Base-by-base conservation (phyloP, 2,888 invertebrate species). In the Drosophila leonis region DNA sequence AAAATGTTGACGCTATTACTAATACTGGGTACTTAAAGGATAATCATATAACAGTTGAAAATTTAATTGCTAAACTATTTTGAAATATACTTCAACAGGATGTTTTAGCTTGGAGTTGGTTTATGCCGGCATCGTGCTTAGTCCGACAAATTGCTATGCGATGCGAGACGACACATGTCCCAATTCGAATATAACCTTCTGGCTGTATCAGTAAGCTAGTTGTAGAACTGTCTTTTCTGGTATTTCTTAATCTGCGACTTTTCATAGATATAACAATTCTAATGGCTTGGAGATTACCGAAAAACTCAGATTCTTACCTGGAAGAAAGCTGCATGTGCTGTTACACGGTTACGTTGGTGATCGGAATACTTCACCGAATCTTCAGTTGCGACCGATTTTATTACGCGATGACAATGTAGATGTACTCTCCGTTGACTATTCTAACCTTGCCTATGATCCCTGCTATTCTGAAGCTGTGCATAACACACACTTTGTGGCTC, bases 381-480 rank as follows among this genome's bases (percentile, higher is more conserved):
- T 91, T 2, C 94, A 95, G 91, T 93, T 95, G 67, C 92, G 95
- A 69, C 95, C 95, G 94, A 94, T 93, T 0, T 94, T 95, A 72
- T 90, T 95, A 78, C 62, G 94, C 70, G 92, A 93, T 51, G 94
- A 93, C 39, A 91, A 95, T 71, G 94, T 94, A 85, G 95, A 95
- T 80, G 92, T 95, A 0, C 94, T 96, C 60, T 93, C 94, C 0
- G 91, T 95, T 1, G 95, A 96, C 90, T 95, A 95, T 92, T 93
- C 94, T 6, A 94, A 94, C 0, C 91, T 95, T 55, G 95, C 94
- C 0, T 85, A 88, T 0, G 94, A 94, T 63, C 95, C 95, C 0
- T 95, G 95, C 84, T 95, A 95, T 82, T 33, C 94, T 4, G 91
- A 94, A 56, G 94, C 95, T 0, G 94, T 94, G 0, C 83, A 89